A percentile compares a stretch with the other conserved stretches of the same genome.
These are phyloP conservation scores for Druon quercuslanigerum DNA, from an alignment of 1,140 invertebrate genomes.

Conservation along the genomic window DNA sequence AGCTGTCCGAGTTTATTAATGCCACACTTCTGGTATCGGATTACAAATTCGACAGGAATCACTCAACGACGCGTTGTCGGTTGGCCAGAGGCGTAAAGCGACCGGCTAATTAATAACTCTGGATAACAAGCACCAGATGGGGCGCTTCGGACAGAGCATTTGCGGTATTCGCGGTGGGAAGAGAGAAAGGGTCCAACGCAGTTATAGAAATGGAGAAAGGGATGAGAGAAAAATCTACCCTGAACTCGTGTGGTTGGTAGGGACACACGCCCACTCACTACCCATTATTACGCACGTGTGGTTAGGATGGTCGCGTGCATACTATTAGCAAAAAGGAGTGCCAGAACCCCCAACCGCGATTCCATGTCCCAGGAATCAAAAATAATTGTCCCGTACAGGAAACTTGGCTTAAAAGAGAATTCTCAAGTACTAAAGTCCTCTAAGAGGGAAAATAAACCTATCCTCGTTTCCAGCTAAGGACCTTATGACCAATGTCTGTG, in stretches of 20 bases:
- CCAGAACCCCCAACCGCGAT: constrained; percentile 37
- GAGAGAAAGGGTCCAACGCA: constrained; percentile 40
- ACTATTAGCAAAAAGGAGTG: constrained; percentile 71
- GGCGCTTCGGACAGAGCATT: constrained; percentile 39
- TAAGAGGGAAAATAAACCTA: constrained; percentile 7
- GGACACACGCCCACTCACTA: constrained; percentile 59
- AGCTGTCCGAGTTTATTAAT: not conserved
- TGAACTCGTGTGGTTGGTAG: constrained; percentile 53
- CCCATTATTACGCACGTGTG: constrained; percentile 73
- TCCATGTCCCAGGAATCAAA: constrained; percentile 20
- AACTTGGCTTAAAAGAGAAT: not conserved
- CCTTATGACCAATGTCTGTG: too few species aligned
- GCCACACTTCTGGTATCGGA: constrained; percentile 46
- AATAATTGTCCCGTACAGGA: constrained; percentile 42
- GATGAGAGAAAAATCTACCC: constrained; percentile 42
- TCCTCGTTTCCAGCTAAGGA: not conserved
- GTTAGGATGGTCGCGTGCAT: constrained; percentile 73
- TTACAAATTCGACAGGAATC: constrained; percentile 54
- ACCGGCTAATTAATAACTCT: constrained; percentile 71
- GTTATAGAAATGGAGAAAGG: constrained; percentile 48
- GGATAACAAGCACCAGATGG: constrained; percentile 73
- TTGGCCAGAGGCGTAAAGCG: constrained; percentile 56
- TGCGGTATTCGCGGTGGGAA: constrained; percentile 46
- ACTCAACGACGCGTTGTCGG: constrained; percentile 17
- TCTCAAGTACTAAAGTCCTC: not conserved